phyloP scores from a whole-genome alignment of 1,140 invertebrate genomes.

The Melipona quadrifasciata region DNA sequence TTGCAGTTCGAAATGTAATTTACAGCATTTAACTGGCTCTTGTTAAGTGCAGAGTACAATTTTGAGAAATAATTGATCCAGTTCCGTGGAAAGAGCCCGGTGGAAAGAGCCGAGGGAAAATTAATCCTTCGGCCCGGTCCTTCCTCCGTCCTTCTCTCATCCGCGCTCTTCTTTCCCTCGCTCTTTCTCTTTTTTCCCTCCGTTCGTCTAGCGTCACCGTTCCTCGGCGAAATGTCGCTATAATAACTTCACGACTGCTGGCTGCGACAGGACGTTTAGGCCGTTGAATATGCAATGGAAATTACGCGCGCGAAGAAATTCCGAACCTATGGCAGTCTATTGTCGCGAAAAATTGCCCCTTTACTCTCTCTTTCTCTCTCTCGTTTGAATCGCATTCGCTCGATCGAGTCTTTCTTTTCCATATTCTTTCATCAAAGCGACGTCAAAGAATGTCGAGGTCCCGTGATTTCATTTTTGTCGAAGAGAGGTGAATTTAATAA shows the following conservation, averaged over 20 bases:
- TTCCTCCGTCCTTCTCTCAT: slow-evolving; percentile 9
- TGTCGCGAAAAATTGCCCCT: not conserved
- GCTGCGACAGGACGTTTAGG: slow-evolving; percentile 66
- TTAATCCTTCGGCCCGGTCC: slow-evolving; percentile 59
- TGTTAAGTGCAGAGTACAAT: slow-evolving; percentile 19
- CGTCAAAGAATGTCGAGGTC: not conserved
- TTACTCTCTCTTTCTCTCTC: not conserved
- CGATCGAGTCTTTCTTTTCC: not conserved
- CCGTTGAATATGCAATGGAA: slow-evolving; percentile 71
- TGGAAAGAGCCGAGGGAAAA: slow-evolving; percentile 60
- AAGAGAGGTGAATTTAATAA: too few relatives aligned
- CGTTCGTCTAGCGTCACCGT: slow-evolving; percentile 34
- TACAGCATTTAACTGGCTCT: slow-evolving; percentile 41
- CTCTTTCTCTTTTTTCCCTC: too few relatives aligned
- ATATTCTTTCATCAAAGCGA: not conserved
- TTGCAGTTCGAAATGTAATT: slow-evolving; percentile 47
- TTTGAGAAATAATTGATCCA: slow-evolving; percentile 53
- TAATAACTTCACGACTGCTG: slow-evolving; percentile 71
- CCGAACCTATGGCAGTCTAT: slow-evolving; percentile 7
- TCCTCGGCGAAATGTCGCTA: slow-evolving; percentile 55
- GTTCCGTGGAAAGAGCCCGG: slow-evolving; percentile 41
- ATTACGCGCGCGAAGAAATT: slow-evolving; percentile 54
- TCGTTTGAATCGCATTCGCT: not conserved
- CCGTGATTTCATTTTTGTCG: too few relatives aligned
- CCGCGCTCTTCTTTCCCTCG: not conserved